Base-by-base conservation (phyloP, 1,140 invertebrate genomes). In the Gonatopus flavifemur region DNA sequence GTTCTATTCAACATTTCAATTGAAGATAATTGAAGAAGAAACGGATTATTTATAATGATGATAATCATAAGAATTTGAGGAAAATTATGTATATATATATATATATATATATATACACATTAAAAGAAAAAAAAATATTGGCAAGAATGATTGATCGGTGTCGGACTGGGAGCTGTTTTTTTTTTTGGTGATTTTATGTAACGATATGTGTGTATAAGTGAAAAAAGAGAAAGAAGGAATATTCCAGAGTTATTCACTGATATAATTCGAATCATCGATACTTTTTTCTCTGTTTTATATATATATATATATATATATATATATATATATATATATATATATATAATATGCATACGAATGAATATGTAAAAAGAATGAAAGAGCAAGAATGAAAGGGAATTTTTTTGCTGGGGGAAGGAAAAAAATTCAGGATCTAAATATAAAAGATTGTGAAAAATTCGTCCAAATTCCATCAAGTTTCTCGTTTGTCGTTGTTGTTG, bases 141-240 rank as follows among this genome's bases (percentile, higher is more conserved):
- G 52, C 41, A 46, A 49, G 55, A 64, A 24, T 56, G 57, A 64
- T 48, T 59, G 56, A 66, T 52, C 59, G 62, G 60, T 56, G 57
- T 66, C 50, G 60, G 56, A 66, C 54, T 62, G 62, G 60, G 51
- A 62, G 64, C 59, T 64, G 52, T 62, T 55, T 64, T 66, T 56
- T 54, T 53, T 47, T 41, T 51, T 18, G 51, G 40, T 36, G 25
- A 32, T 57, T 58, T 52, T 57, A 55, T 33, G 57, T 52, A 57
- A 47, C 55, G 40, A 36, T 19, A 13, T 2, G 21, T 10, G 9
- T n/a, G 7, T 18, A 32, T 28, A 8, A 12, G 12, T 10, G 10
- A 6, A 21, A 21, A 22, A 21, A 36, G 1, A 2, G 12, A 12
- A 10, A 9, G 2, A 7, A 32, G 33, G 22, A 24, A 58, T n/a